Conservation (phyloP, 2,797 vertebrate genomes). For the Meda fulgida region DNA sequence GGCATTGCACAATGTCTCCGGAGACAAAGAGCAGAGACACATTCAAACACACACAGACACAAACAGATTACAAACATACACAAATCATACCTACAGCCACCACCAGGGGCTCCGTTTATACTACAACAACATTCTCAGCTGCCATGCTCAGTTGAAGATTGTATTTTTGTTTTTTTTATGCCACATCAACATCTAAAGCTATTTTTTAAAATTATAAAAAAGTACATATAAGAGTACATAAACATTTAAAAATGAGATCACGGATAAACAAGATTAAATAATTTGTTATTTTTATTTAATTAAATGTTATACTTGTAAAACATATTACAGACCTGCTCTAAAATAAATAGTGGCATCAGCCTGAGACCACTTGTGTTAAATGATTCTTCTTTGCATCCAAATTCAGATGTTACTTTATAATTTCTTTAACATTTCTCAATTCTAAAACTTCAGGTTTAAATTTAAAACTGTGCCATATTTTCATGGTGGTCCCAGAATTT, state of each 20-base stretch:
- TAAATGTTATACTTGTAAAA: not conserved
- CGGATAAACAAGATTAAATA: not conserved
- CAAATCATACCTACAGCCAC: slow-evolving; percentile 1
- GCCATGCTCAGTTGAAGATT: not conserved
- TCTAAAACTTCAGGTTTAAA: not conserved
- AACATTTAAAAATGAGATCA: not conserved
- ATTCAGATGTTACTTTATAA: not conserved
- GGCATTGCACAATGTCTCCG: slow-evolving; percentile 22
- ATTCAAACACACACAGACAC: not conserved
- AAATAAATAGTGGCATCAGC: not conserved
- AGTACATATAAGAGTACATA: not conserved
- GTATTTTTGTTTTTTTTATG: not conserved
- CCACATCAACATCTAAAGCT: not conserved
- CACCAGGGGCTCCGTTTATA: slow-evolving; percentile 7
- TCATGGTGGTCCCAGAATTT: no score
- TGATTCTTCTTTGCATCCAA: not conserved
- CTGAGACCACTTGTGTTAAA: not conserved
- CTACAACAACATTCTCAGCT: not conserved
- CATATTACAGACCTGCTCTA: not conserved
- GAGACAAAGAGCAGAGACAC: slow-evolving; percentile 27
- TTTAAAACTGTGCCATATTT: not conserved
- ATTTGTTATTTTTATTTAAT: not conserved
- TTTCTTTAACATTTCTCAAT: not conserved
- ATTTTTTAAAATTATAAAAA: not conserved
- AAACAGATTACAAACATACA: slow-evolving; percentile 30